phyloP scores from a whole-genome alignment of 2,797 vertebrate genomes.

The Chiroxiphia lanceolata region DNA sequence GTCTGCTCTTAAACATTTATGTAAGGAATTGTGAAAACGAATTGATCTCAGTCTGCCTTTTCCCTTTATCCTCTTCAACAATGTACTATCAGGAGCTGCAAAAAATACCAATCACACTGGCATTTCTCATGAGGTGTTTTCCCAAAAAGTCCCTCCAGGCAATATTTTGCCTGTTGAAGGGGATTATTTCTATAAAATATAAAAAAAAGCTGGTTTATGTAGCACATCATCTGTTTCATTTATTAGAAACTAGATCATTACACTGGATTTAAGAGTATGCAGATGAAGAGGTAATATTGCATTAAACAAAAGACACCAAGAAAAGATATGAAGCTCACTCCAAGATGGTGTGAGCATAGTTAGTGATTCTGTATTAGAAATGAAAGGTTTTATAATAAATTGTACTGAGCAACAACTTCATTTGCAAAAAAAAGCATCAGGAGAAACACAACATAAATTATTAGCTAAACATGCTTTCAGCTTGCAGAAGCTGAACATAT shows the following conservation, averaged over 20 bases:
- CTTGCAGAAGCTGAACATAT: not conserved
- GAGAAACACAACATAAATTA: not conserved
- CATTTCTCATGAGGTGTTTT: not conserved
- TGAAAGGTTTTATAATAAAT: not conserved
- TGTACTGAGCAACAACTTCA: not conserved
- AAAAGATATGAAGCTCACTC: not conserved
- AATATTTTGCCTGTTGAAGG: not conserved
- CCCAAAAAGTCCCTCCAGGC: not conserved
- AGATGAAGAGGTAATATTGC: not conserved
- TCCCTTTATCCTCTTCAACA: not conserved
- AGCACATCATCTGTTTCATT: not conserved
- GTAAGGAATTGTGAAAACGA: not conserved
- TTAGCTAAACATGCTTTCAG: not conserved
- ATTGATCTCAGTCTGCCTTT: not conserved
- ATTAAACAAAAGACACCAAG: not conserved
- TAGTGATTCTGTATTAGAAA: not conserved
- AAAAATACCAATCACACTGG: not conserved
- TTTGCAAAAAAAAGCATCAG: not conserved
- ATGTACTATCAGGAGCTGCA: not conserved
- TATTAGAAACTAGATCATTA: not conserved
- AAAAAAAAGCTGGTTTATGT: not conserved
- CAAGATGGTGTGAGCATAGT: not conserved
- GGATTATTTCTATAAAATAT: not conserved
- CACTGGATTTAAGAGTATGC: not conserved
- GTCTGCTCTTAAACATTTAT: not conserved